Evolutionary conservation across 2,797 vertebrate species (phyloP), one percentile per base, ranked within the genome.

Genomic region (Sternotherus odoratus): DNA sequence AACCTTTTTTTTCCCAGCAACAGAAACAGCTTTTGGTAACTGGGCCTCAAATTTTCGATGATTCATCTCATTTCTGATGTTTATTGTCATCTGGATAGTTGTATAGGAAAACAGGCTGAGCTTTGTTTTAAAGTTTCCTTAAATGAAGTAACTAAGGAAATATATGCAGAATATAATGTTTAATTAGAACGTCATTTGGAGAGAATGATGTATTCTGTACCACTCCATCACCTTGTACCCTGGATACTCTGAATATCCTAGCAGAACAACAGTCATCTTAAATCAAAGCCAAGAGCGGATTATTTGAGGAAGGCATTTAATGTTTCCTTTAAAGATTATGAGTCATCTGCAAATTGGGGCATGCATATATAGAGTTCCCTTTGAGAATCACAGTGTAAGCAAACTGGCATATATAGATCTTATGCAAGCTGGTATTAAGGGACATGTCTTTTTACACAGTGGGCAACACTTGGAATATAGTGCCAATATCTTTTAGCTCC

Each of bases 371-470:
- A n/a, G 50, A 36, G 50, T 54, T 81, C 11, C 3, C 1, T 26
- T 46, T 72, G 39, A 8, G 0, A 39, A 36, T 8, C 1, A 39
- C 2, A 57, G 9, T 54, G 23, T 36, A 43, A 85, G 54, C 26
- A 6, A 12, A 54, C 75, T 46, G 51, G 26, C 15, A 46, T 43
- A 12, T 6, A 15, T 3, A 13, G 30, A 12, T 19, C 16, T 82
- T 33, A 1, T 3, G 5, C n/a, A 74, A 4, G 0, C 19, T 5
- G 30, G 30, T 26, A 43, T n/a, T 57, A 17, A 16, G 48, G 63
- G 79, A 23, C n/a, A 72, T 0, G 0, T 28, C 87, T 36, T 23
- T 79, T 53, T 79, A n/a, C 36, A 51, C 48, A 79, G 72, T 28
- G 26, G 33, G 51, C 49, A 79, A 23, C 30, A 75, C 80, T 53